Conservation (phyloP, 1,140 invertebrate genomes). For the Bombus consobrinus region DNA sequence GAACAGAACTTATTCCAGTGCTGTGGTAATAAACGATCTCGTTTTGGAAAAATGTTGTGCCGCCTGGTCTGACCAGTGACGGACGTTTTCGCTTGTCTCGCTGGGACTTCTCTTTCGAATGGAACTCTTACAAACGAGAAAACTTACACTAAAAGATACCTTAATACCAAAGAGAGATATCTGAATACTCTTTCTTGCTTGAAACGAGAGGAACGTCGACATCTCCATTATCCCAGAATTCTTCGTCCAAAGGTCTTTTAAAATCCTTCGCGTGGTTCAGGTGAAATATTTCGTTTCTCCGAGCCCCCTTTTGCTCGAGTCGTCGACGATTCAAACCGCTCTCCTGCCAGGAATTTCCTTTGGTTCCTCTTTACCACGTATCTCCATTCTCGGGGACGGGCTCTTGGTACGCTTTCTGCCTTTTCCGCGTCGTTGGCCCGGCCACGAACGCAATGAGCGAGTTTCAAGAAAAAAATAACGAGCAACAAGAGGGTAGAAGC, state of each 20-base stretch:
- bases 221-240: background rate
- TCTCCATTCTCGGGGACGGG: slow-evolving; percentile 23
- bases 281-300: background rate
- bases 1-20: too few relatives aligned
- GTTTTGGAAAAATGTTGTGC: background rate
- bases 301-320: background rate
- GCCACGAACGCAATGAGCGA: background rate
- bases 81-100: background rate
- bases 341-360: background rate
- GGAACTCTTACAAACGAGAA: background rate
- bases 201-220: background rate
- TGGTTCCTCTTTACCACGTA: slow-evolving; percentile 37
- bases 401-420: slow-evolving; percentile 35
- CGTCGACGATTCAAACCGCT: background rate
- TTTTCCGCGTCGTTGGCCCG: background rate
- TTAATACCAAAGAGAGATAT: too few relatives aligned
- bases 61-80: background rate
- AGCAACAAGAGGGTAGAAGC: background rate
- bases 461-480: slow-evolving; percentile 24
- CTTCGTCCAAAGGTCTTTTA: background rate
- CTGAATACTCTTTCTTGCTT: background rate
- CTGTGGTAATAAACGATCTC: background rate
- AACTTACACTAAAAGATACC: background rate
- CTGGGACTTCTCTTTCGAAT: background rate
- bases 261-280: background rate